Evolutionary conservation across 2,797 vertebrate species (phyloP).

Genomic region (Brachyrhaphis roseni): DNA sequence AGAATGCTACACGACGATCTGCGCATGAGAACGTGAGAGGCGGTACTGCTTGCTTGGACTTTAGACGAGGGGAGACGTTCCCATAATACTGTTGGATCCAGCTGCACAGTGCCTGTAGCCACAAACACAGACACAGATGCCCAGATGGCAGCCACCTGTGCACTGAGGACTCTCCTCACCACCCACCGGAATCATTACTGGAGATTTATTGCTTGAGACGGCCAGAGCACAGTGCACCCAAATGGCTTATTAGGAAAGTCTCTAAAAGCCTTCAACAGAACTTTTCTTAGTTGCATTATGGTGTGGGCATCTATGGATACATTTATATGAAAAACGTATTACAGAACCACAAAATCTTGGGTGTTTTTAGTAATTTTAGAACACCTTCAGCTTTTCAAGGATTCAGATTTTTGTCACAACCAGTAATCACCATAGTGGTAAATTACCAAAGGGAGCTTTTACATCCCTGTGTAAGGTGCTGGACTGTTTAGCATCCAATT

Average conservation of each 20-base stretch:
- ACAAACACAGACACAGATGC: conserved; percentile 35
- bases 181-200: conserved; percentile 57
- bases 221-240: conserved; percentile 15
- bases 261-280: conserved; percentile 6
- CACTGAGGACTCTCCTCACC: conserved; percentile 51
- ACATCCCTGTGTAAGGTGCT: neutral
- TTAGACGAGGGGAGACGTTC: conserved; percentile 45
- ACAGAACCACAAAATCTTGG: neutral
- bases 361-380: neutral
- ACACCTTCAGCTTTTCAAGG: neutral
- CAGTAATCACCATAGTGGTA: neutral
- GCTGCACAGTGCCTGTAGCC: conserved; percentile 44
- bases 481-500: neutral
- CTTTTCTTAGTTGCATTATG: neutral
- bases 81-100: conserved; percentile 43
- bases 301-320: neutral
- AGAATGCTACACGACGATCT: conserved; percentile 24
- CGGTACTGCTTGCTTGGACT: conserved; percentile 8
- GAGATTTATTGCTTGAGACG: conserved; percentile 43
- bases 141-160: conserved; percentile 71
- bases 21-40: neutral
- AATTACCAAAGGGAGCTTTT: neutral
- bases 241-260: conserved; percentile 7
- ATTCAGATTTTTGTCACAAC: neutral
- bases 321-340: neutral